phyloP scores from a whole-genome alignment of 2,113 vertebrate genomes.

The Mustela nigripes region DNA sequence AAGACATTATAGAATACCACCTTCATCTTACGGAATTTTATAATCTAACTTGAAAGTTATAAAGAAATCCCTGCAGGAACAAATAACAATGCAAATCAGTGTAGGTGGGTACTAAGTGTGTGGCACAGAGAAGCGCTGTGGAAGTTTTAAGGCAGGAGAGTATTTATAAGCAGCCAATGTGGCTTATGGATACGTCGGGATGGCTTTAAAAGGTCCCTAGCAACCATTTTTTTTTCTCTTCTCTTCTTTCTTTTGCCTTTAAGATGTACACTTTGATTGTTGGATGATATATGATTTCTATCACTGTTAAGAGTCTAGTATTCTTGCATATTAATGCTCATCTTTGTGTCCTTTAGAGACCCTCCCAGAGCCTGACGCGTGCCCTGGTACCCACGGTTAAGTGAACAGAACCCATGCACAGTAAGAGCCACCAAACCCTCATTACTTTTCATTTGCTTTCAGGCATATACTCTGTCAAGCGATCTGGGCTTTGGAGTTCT shows the following conservation, averaged over 20 bases:
- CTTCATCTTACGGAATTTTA: background rate
- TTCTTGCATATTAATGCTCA: background rate
- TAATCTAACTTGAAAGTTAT: background rate
- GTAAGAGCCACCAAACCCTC: rapidly evolving
- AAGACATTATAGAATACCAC: background rate
- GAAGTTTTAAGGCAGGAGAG: background rate
- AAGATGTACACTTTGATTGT: background rate
- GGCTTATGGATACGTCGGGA: background rate
- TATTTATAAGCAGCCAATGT: background rate
- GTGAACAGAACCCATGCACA: background rate
- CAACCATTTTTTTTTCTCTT: background rate
- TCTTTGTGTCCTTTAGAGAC: background rate
- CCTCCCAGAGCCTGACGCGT: background rate
- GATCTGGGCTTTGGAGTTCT: background rate
- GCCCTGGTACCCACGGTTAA: no score
- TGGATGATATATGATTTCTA: background rate
- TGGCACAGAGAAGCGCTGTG: background rate
- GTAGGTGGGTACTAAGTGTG: background rate
- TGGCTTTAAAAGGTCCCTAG: background rate
- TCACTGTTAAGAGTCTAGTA: background rate
- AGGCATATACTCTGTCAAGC: background rate
- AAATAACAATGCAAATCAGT: background rate
- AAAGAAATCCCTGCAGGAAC: background rate
- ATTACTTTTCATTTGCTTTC: background rate
- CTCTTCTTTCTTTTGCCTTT: background rate